Base-by-base conservation (phyloP, 2,888 invertebrate genomes). In the Ornithoptera priamus region DNA sequence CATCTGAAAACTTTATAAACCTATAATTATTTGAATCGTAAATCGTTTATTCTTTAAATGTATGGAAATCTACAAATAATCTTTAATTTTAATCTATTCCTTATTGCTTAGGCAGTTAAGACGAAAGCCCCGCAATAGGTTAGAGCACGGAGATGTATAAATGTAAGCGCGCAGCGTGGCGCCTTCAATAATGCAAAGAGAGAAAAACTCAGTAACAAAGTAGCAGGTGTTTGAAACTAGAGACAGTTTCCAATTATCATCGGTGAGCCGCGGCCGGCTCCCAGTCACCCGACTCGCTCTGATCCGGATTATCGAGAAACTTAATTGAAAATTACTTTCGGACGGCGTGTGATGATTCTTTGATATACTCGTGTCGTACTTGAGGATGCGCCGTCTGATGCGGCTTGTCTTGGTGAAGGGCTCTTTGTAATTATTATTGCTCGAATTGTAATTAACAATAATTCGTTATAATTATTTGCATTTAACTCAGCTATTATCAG, bases 251-350 rank as follows among this genome's bases (percentile, higher is more conserved):
- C 86, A 90, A 90, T 89, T 89, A 89, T 80, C 80, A 82, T 78
- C 81, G 80, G 78, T 77, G 78, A 77, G 79, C 80, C 79, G 82
- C 86, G n/a, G 39, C n/a, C 83, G 82, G 85, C 80, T 78, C 83
- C 84, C 80, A 83, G 79, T 81, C 78, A 36, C 24, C 53, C 36
- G 75, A 75, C 73, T 76, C 76, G 74, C 77, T 78, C 78, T 86
- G 87, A 89, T 85, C 87, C 89, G 90, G 90, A 90, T 92, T 92
- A 92, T 85, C 84, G 85, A 88, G 86, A 85, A 86, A 86, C 81
- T 86, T 90, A 89, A 90, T 90, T 89, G 88, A 87, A 89, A 89
- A 89, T 87, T 87, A 89, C 87, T 88, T 89, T 89, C 83, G 88
- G 85, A 81, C 84, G 24, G 20, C 79, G 81, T 74, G 80, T 80